These are phyloP conservation scores for Orchesella cincta DNA, from an alignment of 1,140 invertebrate species.

Conservation along the genomic window DNA sequence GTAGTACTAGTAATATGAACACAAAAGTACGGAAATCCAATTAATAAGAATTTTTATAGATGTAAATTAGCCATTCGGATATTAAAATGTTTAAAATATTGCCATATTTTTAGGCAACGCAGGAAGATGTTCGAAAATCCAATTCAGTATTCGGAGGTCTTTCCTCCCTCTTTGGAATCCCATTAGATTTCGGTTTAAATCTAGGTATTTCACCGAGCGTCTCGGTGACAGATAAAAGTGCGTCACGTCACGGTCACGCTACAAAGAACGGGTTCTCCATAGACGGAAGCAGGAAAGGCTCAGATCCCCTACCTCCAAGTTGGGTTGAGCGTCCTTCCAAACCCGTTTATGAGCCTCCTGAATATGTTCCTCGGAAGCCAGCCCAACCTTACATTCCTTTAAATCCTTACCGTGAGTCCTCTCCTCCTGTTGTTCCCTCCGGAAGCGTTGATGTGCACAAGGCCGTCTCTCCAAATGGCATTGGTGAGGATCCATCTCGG, in stretches of 20 bases:
- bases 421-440: conserved; percentile 38
- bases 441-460: conserved; percentile 46
- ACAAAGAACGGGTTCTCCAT: conserved; percentile 54
- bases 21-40: conserved; percentile 53
- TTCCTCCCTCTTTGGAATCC: conserved; percentile 82
- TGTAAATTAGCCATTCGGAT: not conserved
- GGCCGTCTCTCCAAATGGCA: conserved; percentile 32
- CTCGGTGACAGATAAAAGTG: conserved; percentile 41
- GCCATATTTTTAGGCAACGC: conserved; percentile 32
- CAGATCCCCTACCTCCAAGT: conserved; percentile 45
- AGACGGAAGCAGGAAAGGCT: conserved; percentile 37
- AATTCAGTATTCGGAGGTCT: conserved; percentile 40
- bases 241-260: conserved; percentile 59
- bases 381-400: conserved; percentile 50
- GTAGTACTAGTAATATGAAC: conserved; percentile 50
- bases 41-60: not conserved
- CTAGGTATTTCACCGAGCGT: conserved; percentile 56
- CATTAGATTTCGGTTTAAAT: conserved; percentile 69
- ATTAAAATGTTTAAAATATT: conserved; percentile 50
- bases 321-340: conserved; percentile 44
- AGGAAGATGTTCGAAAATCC: conserved; percentile 37
- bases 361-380: conserved; percentile 50
- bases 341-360: conserved; percentile 60
- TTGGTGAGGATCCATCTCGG: conserved; percentile 1
- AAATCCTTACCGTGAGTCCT: conserved; percentile 43